Base-by-base conservation (phyloP, 1,140 invertebrate genomes). In the Chionoecetes opilio region DNA sequence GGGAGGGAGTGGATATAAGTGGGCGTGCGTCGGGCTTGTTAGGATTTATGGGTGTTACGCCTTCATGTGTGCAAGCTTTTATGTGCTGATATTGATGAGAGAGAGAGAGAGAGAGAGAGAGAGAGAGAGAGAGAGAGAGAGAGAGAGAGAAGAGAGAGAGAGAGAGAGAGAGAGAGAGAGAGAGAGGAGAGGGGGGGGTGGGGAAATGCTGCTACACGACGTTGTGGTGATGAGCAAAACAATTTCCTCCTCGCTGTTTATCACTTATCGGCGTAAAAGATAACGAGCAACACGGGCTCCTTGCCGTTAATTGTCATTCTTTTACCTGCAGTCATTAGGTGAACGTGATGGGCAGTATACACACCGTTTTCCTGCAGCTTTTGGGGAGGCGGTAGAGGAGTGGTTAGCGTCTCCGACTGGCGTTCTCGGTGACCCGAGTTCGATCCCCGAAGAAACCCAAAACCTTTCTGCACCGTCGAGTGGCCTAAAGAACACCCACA, bases 51-150 rank as follows among this genome's bases (percentile, higher is more conserved):
- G 5, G 21, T 75, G 63, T 75, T 1, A 75, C 26, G n/a, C 26
- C 21, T 21, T 75, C n/a, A 26, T 75, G 21, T 75, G 63, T 26
- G 63, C 63, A 75, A 26, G 26, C 63, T n/a, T 75, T 75, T 21
- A 0, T 75, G 63, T 75, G 63, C 8, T 2, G 46, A 17, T 0
- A 53, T 17, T 11, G 46, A 11, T 2, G 63, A 46, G 41, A 46
- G 41, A 46, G 41, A 46, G 41, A 46, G 41, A 46, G 41, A 46
- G 41, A 75, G 63, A 75, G 63, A 75, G 63, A 75, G 63, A 75
- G 63, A 75, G 63, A 75, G 63, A 75, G 63, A 75, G 63, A 75
- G 63, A 75, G 63, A 75, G 63, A 75, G 63, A 75, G 63, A 75
- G 63, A 75, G 63, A 75, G 63, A 75, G 63, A 17, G 53, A 75